phyloP scores from a whole-genome alignment of 2,797 vertebrate species.

The Anguilla anguilla region DNA sequence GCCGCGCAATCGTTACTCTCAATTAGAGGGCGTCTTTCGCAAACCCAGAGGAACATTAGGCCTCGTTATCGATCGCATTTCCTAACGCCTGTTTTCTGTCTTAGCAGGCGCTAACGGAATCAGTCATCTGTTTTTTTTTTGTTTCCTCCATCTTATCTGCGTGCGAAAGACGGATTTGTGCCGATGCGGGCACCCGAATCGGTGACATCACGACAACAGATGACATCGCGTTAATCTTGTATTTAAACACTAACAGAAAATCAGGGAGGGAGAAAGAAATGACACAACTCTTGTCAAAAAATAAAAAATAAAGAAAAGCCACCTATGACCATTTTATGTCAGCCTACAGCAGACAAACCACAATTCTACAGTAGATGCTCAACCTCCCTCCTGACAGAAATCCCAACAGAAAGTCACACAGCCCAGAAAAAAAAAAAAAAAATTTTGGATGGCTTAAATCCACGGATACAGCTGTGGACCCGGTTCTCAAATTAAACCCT shows the following conservation, averaged over 20 bases:
- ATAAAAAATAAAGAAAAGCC: background rate
- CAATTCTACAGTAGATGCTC: background rate
- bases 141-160: background rate
- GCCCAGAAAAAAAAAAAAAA: background rate
- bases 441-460: background rate
- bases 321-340: background rate
- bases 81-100: background rate
- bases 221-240: background rate
- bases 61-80: conserved; percentile 23
- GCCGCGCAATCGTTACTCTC: conserved; percentile 23
- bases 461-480: background rate
- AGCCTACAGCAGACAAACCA: background rate
- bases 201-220: background rate
- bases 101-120: conserved; percentile 13
- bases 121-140: background rate
- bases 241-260: background rate
- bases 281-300: background rate
- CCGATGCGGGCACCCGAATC: background rate
- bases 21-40: conserved; percentile 22
- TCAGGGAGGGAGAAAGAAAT: background rate
- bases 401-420: background rate
- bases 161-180: background rate
- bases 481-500: background rate
- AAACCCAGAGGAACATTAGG: conserved; percentile 19
- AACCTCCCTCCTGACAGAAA: background rate